Evolutionary conservation across 2,888 invertebrate genomes (phyloP).

Genomic region (Atherix ibis): DNA sequence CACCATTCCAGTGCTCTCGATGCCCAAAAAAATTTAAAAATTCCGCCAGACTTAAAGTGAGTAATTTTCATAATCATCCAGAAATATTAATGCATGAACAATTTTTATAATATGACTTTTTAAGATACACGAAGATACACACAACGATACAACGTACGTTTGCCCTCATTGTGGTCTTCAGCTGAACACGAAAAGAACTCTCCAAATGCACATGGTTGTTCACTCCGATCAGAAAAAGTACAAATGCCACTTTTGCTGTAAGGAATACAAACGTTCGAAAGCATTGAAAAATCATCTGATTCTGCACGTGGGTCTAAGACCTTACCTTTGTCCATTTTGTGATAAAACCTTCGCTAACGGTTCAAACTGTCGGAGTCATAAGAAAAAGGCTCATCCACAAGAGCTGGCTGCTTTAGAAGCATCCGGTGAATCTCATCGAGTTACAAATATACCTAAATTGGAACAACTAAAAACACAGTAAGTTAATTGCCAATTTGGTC

Average conservation of each 20-base stretch:
- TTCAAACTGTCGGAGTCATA: slow-evolving; percentile 31
- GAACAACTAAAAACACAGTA: slow-evolving; percentile 27
- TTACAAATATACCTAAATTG: slow-evolving; percentile 24
- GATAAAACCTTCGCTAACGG: slow-evolving; percentile 30
- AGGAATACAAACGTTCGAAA: slow-evolving; percentile 30
- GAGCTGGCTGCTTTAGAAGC: slow-evolving; percentile 30
- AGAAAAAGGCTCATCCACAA: slow-evolving; percentile 27
- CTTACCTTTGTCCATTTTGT: slow-evolving; percentile 31
- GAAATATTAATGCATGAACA: background rate
- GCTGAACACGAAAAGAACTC: slow-evolving; percentile 33
- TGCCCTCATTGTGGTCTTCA: slow-evolving; percentile 31
- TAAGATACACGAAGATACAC: slow-evolving; percentile 32
- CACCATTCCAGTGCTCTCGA: slow-evolving; percentile 32
- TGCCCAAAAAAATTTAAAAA: slow-evolving; percentile 29
- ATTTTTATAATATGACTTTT: slow-evolving; percentile 1
- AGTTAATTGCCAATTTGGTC: too few relatives aligned
- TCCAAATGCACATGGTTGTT: slow-evolving; percentile 32
- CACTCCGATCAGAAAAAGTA: slow-evolving; percentile 27
- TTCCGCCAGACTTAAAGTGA: slow-evolving; percentile 21
- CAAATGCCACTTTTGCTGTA: slow-evolving; percentile 28
- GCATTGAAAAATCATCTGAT: slow-evolving; percentile 30
- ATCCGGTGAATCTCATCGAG: slow-evolving; percentile 20
- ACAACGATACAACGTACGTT: slow-evolving; percentile 28
- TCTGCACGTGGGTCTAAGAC: slow-evolving; percentile 29
- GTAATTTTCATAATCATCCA: slow-evolving; percentile 5